These are phyloP conservation scores for Nautilus pompilius DNA, from an alignment of 1,140 invertebrate species.

Conservation along the genomic window DNA sequence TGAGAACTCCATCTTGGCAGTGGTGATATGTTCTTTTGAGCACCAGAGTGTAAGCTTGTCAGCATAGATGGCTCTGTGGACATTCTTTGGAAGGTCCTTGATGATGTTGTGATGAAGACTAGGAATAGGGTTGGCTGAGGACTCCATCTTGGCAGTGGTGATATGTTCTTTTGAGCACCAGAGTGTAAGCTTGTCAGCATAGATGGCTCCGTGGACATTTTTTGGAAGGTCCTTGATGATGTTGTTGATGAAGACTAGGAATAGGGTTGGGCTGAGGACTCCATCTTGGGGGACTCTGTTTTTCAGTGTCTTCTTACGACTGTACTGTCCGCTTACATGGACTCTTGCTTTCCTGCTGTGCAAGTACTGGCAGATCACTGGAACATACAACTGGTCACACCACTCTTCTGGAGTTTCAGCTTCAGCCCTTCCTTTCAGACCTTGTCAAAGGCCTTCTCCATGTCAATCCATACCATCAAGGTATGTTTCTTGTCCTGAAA, in stretches of 20 bases:
- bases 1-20: conserved; percentile 14
- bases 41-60: conserved; percentile 7
- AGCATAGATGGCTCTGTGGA: too few relatives aligned
- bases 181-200: conserved; percentile 7
- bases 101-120: conserved; percentile 16
- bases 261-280: conserved; percentile 11
- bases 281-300: conserved; percentile 13
- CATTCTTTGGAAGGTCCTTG: too few relatives aligned
- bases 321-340: not conserved
- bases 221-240: too few relatives aligned
- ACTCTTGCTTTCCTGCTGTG: conserved; percentile 9
- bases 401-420: too few relatives aligned
- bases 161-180: too few relatives aligned
- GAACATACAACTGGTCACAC: not conserved
- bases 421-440: too few relatives aligned
- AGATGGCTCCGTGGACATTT: too few relatives aligned
- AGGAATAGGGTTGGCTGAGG: conserved; percentile 13
- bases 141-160: conserved; percentile 14
- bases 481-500: too few relatives aligned
- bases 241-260: conserved; percentile 19
- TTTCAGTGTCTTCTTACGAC: conserved; percentile 1
- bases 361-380: conserved; percentile 7
- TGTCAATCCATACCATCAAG: too few relatives aligned
- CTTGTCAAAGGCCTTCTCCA: too few relatives aligned
- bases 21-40: too few relatives aligned